Conservation (phyloP, 2,888 invertebrate genomes). For the Synergus itoensis region DNA sequence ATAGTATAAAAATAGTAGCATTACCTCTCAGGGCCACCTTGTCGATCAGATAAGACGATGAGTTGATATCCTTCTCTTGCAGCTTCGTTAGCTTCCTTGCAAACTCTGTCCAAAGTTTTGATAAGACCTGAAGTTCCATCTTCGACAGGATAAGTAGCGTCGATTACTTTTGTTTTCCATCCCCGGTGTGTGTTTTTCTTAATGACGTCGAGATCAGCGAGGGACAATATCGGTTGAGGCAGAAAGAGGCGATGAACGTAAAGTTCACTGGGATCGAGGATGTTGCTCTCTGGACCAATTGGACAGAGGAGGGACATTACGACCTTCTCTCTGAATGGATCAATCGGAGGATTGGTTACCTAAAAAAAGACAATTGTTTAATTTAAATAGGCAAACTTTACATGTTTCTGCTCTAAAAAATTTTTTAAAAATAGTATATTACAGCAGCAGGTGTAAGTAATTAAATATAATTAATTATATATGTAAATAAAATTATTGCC, state of each 20-base stretch:
- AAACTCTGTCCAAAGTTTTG: constrained; percentile 88
- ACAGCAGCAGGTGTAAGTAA: background rate
- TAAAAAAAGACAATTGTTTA: constrained; percentile 65
- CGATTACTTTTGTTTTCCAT: constrained; percentile 93
- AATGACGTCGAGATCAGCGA: constrained; percentile 93
- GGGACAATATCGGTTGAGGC: constrained; percentile 95
- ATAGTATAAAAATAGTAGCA: constrained; percentile 2
- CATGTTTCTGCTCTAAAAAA: no score
- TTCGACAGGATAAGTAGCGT: constrained; percentile 90
- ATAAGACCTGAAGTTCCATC: constrained; percentile 88
- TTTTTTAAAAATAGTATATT: background rate
- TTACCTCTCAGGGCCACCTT: constrained; percentile 80
- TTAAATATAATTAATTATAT: background rate
- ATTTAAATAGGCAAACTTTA: background rate
- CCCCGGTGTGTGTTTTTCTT: constrained; percentile 90
- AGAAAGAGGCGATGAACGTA: constrained; percentile 95
- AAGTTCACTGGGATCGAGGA: constrained; percentile 91
- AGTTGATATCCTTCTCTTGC: constrained; percentile 90
- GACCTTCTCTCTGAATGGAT: constrained; percentile 98
- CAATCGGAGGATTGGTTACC: constrained; percentile 99
- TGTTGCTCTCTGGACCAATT: constrained; percentile 97
- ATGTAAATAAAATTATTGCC: background rate
- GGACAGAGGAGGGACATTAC: constrained; percentile 99
- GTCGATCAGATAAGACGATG: constrained; percentile 91
- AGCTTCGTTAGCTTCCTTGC: constrained; percentile 89